Evolutionary conservation across 2,888 invertebrate genomes (phyloP).

Genomic region (Morinoia aosen): DNA sequence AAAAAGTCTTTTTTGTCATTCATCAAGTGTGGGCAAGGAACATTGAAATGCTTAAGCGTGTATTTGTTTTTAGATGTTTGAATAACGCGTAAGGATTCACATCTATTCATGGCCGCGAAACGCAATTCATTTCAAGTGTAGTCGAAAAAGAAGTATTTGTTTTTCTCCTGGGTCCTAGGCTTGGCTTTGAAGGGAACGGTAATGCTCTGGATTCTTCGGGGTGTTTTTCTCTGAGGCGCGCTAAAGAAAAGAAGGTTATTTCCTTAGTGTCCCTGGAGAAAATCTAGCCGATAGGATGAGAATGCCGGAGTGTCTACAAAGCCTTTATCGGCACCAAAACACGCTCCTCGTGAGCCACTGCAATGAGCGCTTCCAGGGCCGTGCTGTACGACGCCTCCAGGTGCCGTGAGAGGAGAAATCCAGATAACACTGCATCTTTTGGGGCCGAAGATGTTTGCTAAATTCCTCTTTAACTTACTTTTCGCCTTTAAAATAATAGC

Average conservation of each 20-base stretch:
- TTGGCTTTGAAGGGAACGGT: not conserved
- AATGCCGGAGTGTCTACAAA: slow-evolving; percentile 12
- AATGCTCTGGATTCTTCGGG: not conserved
- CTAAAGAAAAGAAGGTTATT: not conserved
- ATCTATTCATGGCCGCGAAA: not conserved
- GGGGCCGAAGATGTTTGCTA: not conserved
- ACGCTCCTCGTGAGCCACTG: not conserved
- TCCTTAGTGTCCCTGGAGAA: not conserved
- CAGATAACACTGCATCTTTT: not conserved
- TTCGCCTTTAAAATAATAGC: not conserved
- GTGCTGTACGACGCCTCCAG: not conserved
- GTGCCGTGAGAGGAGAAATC: not conserved
- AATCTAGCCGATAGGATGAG: slow-evolving; percentile 12
- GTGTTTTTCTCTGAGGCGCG: not conserved
- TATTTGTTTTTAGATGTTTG: not conserved
- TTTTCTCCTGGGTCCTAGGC: not conserved
- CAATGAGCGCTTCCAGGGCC: not conserved
- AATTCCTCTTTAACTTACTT: not conserved
- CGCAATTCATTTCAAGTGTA: not conserved
- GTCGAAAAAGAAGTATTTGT: not conserved
- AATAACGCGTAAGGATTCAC: too few species aligned
- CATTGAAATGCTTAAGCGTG: not conserved
- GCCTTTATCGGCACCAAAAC: slow-evolving; percentile 17
- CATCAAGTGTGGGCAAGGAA: not conserved
- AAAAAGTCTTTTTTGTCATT: too few species aligned